Conservation (phyloP, 2,888 invertebrate species). For the Leucophora obtusa region DNA sequence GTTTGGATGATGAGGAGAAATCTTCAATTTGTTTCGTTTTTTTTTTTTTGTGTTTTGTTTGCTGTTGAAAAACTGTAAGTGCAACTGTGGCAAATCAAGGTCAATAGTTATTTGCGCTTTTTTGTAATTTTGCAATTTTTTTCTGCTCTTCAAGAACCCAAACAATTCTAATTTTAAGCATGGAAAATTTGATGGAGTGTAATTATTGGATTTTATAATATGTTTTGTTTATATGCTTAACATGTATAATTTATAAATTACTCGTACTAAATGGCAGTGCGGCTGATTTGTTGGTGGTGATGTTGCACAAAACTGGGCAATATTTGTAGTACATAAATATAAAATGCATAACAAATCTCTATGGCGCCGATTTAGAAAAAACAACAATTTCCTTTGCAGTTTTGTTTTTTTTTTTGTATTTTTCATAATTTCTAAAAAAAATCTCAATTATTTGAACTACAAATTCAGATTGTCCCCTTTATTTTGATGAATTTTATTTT, state of each 20-base stretch:
- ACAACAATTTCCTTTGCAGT: slow-evolving; percentile 42
- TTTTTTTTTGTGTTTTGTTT: slow-evolving; percentile 1
- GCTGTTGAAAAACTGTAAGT: slow-evolving; percentile 4
- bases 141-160: slow-evolving; percentile 58
- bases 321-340: background rate
- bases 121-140: slow-evolving; percentile 6
- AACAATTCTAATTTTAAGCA: slow-evolving; percentile 57
- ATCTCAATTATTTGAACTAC: background rate
- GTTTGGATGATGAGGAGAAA: slow-evolving; percentile 78
- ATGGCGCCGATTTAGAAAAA: slow-evolving; percentile 43
- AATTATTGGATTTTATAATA: slow-evolving; percentile 49
- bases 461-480: background rate
- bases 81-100: slow-evolving; percentile 57
- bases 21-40: slow-evolving; percentile 67
- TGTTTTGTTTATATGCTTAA: slow-evolving; percentile 19
- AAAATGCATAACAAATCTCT: slow-evolving; percentile 22
- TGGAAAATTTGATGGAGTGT: slow-evolving; percentile 54
- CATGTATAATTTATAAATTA: slow-evolving; percentile 60
- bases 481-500: background rate
- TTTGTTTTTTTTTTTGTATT: slow-evolving; percentile 18
- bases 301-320: slow-evolving; percentile 8
- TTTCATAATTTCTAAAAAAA: background rate
- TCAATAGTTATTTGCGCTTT: slow-evolving; percentile 45
- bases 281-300: slow-evolving; percentile 7
- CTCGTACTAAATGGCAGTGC: slow-evolving; percentile 37